Evolutionary conservation across 2,888 invertebrate genomes (phyloP).

Genomic region (Loripinus fragilis): DNA sequence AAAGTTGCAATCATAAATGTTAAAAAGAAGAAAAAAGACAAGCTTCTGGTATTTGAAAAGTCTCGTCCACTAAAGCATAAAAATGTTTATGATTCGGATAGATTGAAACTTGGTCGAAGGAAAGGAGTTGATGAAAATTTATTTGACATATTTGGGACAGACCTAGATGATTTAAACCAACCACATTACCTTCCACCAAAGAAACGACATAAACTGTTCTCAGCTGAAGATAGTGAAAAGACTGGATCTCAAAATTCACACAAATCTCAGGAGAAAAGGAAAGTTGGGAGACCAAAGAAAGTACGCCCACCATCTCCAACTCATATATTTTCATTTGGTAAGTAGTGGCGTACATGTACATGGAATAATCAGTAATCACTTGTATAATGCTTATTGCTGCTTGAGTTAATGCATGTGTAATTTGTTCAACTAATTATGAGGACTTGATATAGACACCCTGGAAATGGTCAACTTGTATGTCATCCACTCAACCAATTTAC

Average conservation of each 20-base stretch:
- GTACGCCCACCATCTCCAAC: slow-evolving; percentile 8
- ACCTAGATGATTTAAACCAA: not conserved
- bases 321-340: slow-evolving; percentile 13
- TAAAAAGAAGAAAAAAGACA: slow-evolving; percentile 6
- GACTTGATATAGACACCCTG: no score
- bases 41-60: slow-evolving; percentile 4
- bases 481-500: no score
- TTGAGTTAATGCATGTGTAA: no score
- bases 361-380: not conserved
- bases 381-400: slow-evolving; percentile 2
- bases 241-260: not conserved
- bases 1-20: not conserved
- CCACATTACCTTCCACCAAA: slow-evolving; percentile 13
- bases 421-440: no score
- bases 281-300: slow-evolving; percentile 16
- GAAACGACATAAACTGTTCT: slow-evolving; percentile 10
- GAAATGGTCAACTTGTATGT: no score
- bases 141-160: not conserved
- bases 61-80: slow-evolving; percentile 8
- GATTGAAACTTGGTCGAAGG: slow-evolving; percentile 2
- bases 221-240: not conserved
- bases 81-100: slow-evolving; percentile 12
- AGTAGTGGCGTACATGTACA: slow-evolving; percentile 12
- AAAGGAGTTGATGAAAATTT: slow-evolving; percentile 12
- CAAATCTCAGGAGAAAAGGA: slow-evolving; percentile 19